Evolutionary conservation across 37 sponge, comb jelly and placozoan species (phyloP), one percentile per base, ranked within the genome.

Genomic region (Lycopodina hypogea): DNA sequence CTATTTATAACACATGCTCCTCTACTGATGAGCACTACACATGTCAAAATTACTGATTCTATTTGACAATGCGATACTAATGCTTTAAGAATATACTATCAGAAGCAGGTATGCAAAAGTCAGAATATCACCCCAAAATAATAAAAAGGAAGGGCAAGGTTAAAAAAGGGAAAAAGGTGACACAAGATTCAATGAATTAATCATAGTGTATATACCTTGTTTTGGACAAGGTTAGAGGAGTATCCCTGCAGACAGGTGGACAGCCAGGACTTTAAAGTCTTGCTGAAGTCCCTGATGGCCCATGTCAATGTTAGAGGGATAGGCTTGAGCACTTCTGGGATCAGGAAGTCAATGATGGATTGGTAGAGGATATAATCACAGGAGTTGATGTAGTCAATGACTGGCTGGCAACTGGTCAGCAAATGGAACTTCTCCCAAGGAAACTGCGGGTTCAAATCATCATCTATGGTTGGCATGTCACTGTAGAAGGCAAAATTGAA

Each of bases 331-430:
- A 98, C 99, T 63, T 93, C 90, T 0, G 96, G 92, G 60, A 98
- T 80, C 58, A 98, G 90, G 29, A 88, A 84, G 51, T 95, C 89
- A 42, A 98, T 86, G 35, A 98, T 87, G 86, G 83, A 83, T 72
- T 98, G 99, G 76, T 98, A 98, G 62, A 98, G 87, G 17, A 91
- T 84, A 62, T 95, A 83, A 84, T 98, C 99, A 76, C 96, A 93
- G n/a, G 81, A 28, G 37, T 70, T 83, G n/a, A 97, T 53, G 83
- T 91, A 93, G 57, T 83, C 78, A 14, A 86, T 51, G 29, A 97
- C 81, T 29, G 80, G 78, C 26, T 75, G 78, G 39, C 77, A 77
- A 21, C 81, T 77, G 26, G 88, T 89, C 33, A 97, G 78, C 1
- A 78, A 56, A 26, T 82, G 4, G 62, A 97, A 82, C 66, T 92